Conservation (phyloP, 2,888 invertebrate species). For the Crocallis elinguaria region DNA sequence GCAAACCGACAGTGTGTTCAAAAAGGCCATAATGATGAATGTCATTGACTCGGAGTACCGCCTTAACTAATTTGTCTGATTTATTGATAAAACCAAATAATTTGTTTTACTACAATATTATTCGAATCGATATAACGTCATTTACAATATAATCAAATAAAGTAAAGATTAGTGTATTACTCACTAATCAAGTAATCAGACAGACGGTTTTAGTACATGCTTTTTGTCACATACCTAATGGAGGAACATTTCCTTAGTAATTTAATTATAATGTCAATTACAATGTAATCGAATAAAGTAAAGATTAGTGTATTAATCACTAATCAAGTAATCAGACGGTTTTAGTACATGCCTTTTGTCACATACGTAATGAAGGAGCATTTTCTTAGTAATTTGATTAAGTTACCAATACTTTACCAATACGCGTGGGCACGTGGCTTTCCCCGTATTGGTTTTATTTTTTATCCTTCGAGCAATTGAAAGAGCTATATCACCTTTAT, state of each 20-base stretch:
- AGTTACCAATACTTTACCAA: slow-evolving; percentile 9
- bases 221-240: slow-evolving; percentile 17
- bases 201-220: slow-evolving; percentile 3
- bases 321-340: slow-evolving; percentile 8
- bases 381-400: too few species aligned
- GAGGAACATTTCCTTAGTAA: too few species aligned
- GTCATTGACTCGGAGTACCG: neutral
- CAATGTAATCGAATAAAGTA: slow-evolving; percentile 6
- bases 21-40: neutral
- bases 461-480: too few species aligned
- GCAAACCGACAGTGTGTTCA: too few species aligned
- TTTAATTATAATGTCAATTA: slow-evolving; percentile 13
- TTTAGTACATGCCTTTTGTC: slow-evolving; percentile 7
- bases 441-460: too few species aligned
- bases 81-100: neutral
- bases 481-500: too few species aligned
- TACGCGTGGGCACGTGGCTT: too few species aligned
- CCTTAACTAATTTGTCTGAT: neutral
- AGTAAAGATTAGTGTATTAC: too few species aligned
- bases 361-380: slow-evolving; percentile 4
- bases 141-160: slow-evolving; percentile 5
- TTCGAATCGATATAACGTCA: slow-evolving; percentile 10
- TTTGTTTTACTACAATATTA: neutral
- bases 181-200: too few species aligned
- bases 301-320: too few species aligned